phyloP scores from a whole-genome alignment of 2,113 vertebrate genomes.

The Labrus mixtus region DNA sequence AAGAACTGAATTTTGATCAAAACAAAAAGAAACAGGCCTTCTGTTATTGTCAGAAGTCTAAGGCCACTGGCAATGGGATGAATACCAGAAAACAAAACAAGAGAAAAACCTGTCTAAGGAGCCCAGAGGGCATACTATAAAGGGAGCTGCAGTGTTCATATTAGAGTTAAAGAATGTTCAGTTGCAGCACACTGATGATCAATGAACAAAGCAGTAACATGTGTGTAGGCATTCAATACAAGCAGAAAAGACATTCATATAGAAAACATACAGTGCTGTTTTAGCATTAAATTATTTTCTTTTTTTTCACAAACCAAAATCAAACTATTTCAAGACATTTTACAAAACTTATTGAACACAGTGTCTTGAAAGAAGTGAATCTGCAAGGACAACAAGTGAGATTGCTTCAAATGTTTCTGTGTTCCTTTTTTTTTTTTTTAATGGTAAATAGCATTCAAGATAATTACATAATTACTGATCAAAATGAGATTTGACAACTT shows the following conservation, averaged over 20 bases:
- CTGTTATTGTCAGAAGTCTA: background rate
- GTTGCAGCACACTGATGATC: background rate
- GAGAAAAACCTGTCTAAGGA: slow-evolving; percentile 29
- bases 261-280: background rate
- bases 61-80: slow-evolving; percentile 8
- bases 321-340: slow-evolving; percentile 2
- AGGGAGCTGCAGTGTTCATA: background rate
- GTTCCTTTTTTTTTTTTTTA: background rate
- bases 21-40: background rate
- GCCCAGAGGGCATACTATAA: slow-evolving; percentile 11
- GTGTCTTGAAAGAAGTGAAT: slow-evolving; percentile 10
- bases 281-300: background rate
- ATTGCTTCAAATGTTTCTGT: background rate
- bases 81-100: slow-evolving; percentile 9
- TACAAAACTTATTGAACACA: background rate
- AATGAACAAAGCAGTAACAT: background rate
- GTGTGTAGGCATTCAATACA: background rate
- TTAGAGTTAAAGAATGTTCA: background rate
- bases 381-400: background rate
- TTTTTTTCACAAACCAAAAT: background rate
- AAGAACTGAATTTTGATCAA: no score
- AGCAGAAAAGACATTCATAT: background rate
- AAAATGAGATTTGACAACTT: background rate
- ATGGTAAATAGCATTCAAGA: slow-evolving; percentile 3
- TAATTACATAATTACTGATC: no score